phyloP scores from a whole-genome alignment of 2,797 vertebrate genomes.

The Hemitrygon akajei region DNA sequence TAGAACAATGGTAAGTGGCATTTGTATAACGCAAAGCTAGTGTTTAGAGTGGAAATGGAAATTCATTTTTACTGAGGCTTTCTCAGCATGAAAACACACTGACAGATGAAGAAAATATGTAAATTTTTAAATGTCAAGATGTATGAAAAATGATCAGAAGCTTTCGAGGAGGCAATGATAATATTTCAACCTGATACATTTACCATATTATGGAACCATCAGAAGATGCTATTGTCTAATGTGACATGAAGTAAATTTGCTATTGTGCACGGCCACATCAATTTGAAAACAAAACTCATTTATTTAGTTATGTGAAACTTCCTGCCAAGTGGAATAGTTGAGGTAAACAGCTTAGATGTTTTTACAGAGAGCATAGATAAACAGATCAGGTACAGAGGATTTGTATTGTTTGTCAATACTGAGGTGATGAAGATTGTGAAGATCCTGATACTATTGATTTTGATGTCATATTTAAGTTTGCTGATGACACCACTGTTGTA shows the following conservation, averaged over 20 bases:
- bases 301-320: not conserved
- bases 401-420: too few species aligned
- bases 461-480: too few species aligned
- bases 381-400: not conserved
- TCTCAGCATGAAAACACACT: not conserved
- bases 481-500: too few species aligned
- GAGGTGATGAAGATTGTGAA: too few species aligned
- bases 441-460: too few species aligned
- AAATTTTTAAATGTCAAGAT: not conserved
- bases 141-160: not conserved
- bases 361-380: not conserved
- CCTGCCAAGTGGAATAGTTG: not conserved
- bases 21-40: not conserved
- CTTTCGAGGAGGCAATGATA: not conserved
- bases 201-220: not conserved
- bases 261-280: not conserved
- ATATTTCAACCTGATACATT: not conserved
- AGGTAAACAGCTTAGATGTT: not conserved
- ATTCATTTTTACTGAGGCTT: not conserved
- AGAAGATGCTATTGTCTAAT: not conserved
- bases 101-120: not conserved
- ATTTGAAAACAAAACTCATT: not conserved
- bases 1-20: not conserved
- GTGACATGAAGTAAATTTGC: not conserved
- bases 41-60: not conserved